Base-by-base conservation (phyloP, 1,140 invertebrate species). In the Zaprionus vittiger region DNA sequence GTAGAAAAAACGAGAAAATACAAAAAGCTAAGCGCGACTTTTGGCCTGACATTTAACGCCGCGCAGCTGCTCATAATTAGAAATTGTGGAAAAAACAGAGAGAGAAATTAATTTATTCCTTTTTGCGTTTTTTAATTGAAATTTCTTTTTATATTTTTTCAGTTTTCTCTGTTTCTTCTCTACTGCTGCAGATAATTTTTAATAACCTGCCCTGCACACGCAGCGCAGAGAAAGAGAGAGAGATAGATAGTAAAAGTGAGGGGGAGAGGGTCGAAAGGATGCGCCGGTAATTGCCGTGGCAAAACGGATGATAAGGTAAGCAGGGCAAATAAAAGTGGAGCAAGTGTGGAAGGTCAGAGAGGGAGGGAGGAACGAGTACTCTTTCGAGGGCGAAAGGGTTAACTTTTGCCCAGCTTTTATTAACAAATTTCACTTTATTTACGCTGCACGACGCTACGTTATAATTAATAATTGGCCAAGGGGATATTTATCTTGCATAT, bases 371-470 rank as follows among this genome's bases (percentile, higher is more conserved):
- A 41, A 49, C 9, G 9, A 9, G 44, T 47, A 4, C 14, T 15
- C 54, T 54, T 75, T 63, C 60, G 26, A 52, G 54, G 12, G 47
- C 28, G 49, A 79, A 84, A 89, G 83, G 81, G 77, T 80, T 90
- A 67, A 52, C 44, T 68, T 83, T 87, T 78, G 56, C 72, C 73
- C 73, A 71, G 52, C 70, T 90, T 90, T 85, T 90, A 90, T 90
- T 90, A 84, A 81, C 84, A 90, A 89, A 89, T 90, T 90, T 89
- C 66, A 60, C 85, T 89, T 89, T 79, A 90, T 84, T 90, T 81
- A 85, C 84, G 85, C 85, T 77, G 77, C 83, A 87, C 84, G 83
- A 79, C 9, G 22, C 41, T 89, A 89, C 79, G 73, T 77, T 79
- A 81, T 89, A 87, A 89, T 90, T 89, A 82, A 80, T 89, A 90